Evolutionary conservation across 2,113 vertebrate species (phyloP).

Genomic region (Astatoreochromis straeleni): DNA sequence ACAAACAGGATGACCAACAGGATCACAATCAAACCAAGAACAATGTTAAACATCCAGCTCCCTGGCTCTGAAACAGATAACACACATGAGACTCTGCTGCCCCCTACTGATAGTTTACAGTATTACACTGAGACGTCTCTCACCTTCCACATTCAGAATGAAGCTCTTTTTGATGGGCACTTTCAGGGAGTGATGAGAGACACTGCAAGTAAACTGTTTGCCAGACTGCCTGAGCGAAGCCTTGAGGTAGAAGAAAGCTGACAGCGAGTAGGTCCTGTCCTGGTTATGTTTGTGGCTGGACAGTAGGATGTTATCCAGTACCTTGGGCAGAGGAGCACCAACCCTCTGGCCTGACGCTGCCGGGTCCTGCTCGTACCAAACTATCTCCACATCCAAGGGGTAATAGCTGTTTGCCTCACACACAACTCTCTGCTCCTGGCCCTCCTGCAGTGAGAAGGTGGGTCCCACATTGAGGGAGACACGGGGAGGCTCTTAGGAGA

Average conservation of each 20-base stretch:
- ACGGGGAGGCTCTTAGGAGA: slow-evolving; percentile 60
- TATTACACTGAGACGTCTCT: neutral
- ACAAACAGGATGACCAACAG: slow-evolving; percentile 11
- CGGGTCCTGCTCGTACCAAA: slow-evolving; percentile 52
- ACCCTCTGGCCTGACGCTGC: neutral
- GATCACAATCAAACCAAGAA: neutral
- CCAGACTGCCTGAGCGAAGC: slow-evolving; percentile 45
- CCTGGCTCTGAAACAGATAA: slow-evolving; percentile 39
- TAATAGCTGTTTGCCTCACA: slow-evolving; percentile 64
- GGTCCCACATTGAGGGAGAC: slow-evolving; percentile 56
- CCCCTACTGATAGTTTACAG: slow-evolving; percentile 1
- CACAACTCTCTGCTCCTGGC: slow-evolving; percentile 58
- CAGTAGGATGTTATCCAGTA: slow-evolving; percentile 57
- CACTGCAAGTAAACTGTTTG: slow-evolving; percentile 62
- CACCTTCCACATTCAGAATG: slow-evolving; percentile 61
- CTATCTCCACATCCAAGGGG: slow-evolving; percentile 68
- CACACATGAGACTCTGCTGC: slow-evolving; percentile 5
- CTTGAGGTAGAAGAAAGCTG: slow-evolving; percentile 67
- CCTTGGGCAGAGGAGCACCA: slow-evolving; percentile 41
- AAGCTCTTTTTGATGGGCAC: slow-evolving; percentile 69
- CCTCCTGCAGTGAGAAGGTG: slow-evolving; percentile 45
- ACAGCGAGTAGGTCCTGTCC: slow-evolving; percentile 67
- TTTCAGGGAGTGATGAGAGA: slow-evolving; percentile 65
- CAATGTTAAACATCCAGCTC: slow-evolving; percentile 2
- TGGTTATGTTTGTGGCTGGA: slow-evolving; percentile 67